These are phyloP conservation scores for Sicus ferrugineus DNA, from an alignment of 2,888 invertebrate genomes.

Conservation along the genomic window DNA sequence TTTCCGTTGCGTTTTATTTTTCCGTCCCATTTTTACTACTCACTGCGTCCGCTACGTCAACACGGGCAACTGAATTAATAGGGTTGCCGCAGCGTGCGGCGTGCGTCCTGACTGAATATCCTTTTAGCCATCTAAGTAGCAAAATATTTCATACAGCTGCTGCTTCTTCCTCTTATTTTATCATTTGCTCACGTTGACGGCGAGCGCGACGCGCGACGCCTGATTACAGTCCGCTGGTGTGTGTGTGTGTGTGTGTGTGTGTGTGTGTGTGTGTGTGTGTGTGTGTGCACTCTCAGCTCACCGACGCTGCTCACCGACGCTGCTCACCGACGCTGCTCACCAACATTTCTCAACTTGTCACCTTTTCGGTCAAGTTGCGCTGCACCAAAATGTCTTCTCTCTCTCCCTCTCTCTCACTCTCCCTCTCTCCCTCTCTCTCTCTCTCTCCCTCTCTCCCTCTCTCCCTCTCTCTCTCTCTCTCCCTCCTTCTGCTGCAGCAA, in stretches of 20 bases:
- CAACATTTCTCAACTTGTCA: constrained; percentile 4
- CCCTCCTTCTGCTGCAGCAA: no score
- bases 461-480: no score
- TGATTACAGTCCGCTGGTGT: not conserved
- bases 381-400: not conserved
- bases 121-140: constrained; percentile 9
- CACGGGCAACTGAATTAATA: not conserved
- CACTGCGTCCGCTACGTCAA: not conserved
- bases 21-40: not conserved
- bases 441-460: no score
- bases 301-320: not conserved
- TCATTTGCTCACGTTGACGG: not conserved
- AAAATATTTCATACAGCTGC: constrained; percentile 4
- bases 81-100: not conserved
- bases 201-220: not conserved
- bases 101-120: not conserved
- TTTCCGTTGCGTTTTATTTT: not conserved
- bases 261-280: not conserved
- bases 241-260: not conserved
- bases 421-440: no score
- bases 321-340: constrained; percentile 7
- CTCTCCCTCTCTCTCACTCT: no score
- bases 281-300: not conserved
- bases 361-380: not conserved
- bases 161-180: not conserved